A percentile compares a stretch with the other conserved stretches of the same genome.
Evolutionary conservation across 2,113 vertebrate species (phyloP).

Genomic region (Ceratotherium simum): DNA sequence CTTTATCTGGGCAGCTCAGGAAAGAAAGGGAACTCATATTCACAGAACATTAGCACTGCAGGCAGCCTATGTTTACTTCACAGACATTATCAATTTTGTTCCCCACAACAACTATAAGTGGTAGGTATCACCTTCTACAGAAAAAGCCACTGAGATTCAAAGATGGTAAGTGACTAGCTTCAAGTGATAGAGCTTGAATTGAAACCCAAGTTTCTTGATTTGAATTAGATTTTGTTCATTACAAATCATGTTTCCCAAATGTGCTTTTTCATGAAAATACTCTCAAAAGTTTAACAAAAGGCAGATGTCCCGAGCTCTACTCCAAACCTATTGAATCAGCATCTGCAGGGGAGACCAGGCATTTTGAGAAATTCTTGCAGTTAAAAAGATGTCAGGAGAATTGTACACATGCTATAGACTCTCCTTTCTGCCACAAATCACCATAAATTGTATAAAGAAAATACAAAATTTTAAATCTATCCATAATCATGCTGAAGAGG

Average conservation of each 20-base stretch:
- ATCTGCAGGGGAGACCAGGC: background rate
- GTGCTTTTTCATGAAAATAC: background rate
- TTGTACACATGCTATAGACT: background rate
- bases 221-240: background rate
- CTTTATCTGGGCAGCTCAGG: background rate
- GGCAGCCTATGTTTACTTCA: background rate
- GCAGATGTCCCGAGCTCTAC: background rate
- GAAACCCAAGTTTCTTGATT: background rate
- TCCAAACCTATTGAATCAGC: background rate
- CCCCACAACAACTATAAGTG: background rate
- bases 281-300: background rate
- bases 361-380: background rate
- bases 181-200: background rate
- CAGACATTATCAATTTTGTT: background rate
- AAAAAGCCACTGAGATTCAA: background rate
- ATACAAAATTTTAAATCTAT: background rate
- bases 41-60: background rate
- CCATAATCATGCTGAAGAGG: background rate
- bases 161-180: background rate
- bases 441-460: background rate
- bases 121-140: background rate
- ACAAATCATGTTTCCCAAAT: background rate
- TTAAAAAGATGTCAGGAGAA: background rate
- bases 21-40: background rate
- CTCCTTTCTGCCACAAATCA: background rate